Percentiles rank a stretch among this genome's conserved stretches.
Evolutionary conservation across 2,797 vertebrate species (phyloP).

Genomic region (Capromys pilorides): DNA sequence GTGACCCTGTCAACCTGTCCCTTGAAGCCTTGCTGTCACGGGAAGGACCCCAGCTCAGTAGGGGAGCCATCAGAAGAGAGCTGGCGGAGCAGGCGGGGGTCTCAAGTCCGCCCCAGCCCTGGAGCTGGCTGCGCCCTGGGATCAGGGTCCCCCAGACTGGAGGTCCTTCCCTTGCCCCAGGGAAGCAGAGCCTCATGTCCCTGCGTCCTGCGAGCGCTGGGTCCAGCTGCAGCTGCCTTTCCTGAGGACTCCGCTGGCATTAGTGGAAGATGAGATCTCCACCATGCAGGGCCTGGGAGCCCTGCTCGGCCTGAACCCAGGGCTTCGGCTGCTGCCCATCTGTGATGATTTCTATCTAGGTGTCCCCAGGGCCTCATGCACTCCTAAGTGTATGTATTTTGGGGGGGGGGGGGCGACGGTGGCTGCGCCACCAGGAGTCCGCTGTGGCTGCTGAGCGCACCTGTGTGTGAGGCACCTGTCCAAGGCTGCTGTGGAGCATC

Average conservation of each 20-base stretch:
- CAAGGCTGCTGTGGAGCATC: fast-evolving
- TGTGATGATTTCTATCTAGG: background rate
- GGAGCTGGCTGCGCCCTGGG: background rate
- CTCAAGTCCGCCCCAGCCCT: background rate
- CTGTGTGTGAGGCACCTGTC: fast-evolving
- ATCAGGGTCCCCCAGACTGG: background rate
- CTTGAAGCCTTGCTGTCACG: fast-evolving
- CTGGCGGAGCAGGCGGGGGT: fast-evolving
- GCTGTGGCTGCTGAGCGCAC: background rate
- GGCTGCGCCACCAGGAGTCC: fast-evolving
- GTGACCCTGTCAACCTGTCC: fast-evolving
- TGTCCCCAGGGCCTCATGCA: background rate
- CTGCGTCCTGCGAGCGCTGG: fast-evolving
- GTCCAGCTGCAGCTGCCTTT: fast-evolving
- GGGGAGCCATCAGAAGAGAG: background rate
- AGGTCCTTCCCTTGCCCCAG: background rate
- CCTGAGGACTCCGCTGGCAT: too few species aligned
- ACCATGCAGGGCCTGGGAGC: background rate
- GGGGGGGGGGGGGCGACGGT: background rate
- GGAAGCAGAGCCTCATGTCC: background rate
- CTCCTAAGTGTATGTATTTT: too few species aligned
- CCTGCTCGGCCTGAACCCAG: background rate
- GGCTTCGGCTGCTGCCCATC: fast-evolving
- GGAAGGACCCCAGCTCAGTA: fast-evolving
- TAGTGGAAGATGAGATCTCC: background rate